Evolutionary conservation across 2,113 vertebrate species (phyloP), one percentile per base, ranked within the genome.

Genomic region (Ammodramus savannarum): DNA sequence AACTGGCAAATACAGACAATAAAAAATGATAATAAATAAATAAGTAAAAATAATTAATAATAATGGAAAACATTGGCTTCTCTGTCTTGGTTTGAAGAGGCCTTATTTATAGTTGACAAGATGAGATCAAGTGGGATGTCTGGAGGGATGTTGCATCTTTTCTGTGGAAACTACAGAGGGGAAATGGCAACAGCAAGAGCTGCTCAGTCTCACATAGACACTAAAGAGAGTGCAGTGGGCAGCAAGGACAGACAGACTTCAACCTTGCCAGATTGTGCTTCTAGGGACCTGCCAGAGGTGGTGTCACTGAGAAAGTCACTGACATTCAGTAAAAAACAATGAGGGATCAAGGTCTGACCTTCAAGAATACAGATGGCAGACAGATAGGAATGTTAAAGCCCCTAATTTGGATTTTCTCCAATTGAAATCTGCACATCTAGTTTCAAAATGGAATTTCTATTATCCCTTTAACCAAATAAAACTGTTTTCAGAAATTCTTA

Each of bases 331-430:
- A 15, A 38, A 66, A 67, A 27, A 5, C 15, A 52, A 19, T 31
- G 7, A 69, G 12, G 17, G 38, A 58, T 21, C 0, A 0, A 87
- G 23, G 31, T 32, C 7, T 1, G 2, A 43, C 46, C 32, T 67
- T 79, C 27, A 75, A 44, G 38, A 77, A 20, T 7, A 67, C 7
- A 54, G 17, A 26, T 51, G 43, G 16, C 13, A 54, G 32, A 72
- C 63, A 15, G 22, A 73, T 2, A 66, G 7, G 2, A 20, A 8
- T 27, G 13, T 58, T 29, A 12, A 73, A 80, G 46, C 26, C 29
- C 11, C 8, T 63, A 41, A 41, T 59, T 75, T 85, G 2, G 2
- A 15, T 73, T 81, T 73, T 76, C 29, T 77, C 5, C 34, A 8
- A 38, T 4, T 69, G 46, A 81, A 62, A 69, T 20, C 10, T 46